Evolutionary conservation across 2,113 vertebrate genomes (phyloP).

Genomic region (Oostethus manadensis): DNA sequence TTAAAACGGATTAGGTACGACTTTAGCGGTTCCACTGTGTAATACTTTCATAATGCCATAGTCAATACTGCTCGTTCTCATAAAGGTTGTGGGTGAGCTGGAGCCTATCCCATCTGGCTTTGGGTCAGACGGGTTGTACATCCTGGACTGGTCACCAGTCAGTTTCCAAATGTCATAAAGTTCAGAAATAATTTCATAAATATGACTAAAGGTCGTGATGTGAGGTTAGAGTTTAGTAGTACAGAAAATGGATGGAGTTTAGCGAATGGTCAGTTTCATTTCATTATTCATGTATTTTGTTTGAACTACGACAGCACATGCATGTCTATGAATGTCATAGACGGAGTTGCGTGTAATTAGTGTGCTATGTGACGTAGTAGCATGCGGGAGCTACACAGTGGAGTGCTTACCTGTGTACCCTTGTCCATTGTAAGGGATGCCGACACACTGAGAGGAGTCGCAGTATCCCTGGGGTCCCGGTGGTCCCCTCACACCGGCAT

Average conservation of each 20-base stretch:
- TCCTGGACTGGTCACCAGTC: too few species aligned
- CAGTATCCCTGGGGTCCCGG: conserved; percentile 92
- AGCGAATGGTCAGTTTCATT: not conserved
- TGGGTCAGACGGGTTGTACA: too few species aligned
- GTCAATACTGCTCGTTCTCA: too few species aligned
- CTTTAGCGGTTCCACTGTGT: not conserved
- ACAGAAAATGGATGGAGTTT: not conserved
- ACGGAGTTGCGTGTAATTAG: conserved; percentile 42
- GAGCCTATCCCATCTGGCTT: too few species aligned
- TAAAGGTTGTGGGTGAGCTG: too few species aligned
- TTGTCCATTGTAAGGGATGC: conserved; percentile 97
- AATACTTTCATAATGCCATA: too few species aligned
- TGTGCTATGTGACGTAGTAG: conserved; percentile 40
- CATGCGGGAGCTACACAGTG: conserved; percentile 46
- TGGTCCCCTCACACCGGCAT: conserved; percentile 86
- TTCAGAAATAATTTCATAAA: not conserved
- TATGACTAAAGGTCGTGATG: too few species aligned
- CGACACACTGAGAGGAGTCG: conserved; percentile 96
- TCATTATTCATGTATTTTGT: not conserved
- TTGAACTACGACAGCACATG: conserved; percentile 7
- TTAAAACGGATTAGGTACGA: not conserved
- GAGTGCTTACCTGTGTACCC: conserved; percentile 89
- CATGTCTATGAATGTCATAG: conserved; percentile 52
- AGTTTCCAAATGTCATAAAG: too few species aligned
- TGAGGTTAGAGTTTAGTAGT: too few species aligned